Percentiles rank a stretch among this genome's conserved stretches.
phyloP scores from a whole-genome alignment of 2,888 invertebrate genomes.

The Chouioia cunea region DNA sequence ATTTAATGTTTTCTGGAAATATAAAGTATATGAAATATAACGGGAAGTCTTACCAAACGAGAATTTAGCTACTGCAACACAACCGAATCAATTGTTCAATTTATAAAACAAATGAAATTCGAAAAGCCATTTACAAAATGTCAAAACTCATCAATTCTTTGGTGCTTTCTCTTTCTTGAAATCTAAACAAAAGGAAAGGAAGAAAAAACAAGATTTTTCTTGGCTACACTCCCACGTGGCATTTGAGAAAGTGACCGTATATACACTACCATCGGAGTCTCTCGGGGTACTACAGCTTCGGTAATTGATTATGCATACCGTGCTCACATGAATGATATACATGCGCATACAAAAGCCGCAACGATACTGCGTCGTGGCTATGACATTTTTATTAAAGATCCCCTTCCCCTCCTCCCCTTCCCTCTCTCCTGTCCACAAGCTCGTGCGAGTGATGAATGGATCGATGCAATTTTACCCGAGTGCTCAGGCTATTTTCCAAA shows the following conservation, averaged over 20 bases:
- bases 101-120: too few relatives aligned
- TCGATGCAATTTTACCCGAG: conserved; percentile 22
- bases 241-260: too few relatives aligned
- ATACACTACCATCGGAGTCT: too few relatives aligned
- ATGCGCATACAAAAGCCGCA: conserved; percentile 11
- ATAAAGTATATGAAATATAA: too few relatives aligned
- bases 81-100: too few relatives aligned
- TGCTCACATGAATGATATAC: conserved; percentile 26
- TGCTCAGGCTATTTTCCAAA: conserved; percentile 20
- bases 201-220: conserved; percentile 6
- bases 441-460: conserved; percentile 30
- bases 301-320: conserved; percentile 35
- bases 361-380: conserved; percentile 6
- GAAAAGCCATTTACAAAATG: too few relatives aligned
- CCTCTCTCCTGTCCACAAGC: background rate
- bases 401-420: too few relatives aligned
- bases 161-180: background rate
- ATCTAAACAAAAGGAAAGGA: background rate
- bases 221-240: conserved; percentile 10
- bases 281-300: background rate
- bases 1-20: too few relatives aligned
- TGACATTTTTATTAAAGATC: conserved; percentile 34
- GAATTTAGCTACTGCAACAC: too few relatives aligned
- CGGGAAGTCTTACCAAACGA: too few relatives aligned
- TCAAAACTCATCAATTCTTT: too few relatives aligned